Conservation (phyloP, 1,140 invertebrate genomes). For the Laupala kohalensis region DNA sequence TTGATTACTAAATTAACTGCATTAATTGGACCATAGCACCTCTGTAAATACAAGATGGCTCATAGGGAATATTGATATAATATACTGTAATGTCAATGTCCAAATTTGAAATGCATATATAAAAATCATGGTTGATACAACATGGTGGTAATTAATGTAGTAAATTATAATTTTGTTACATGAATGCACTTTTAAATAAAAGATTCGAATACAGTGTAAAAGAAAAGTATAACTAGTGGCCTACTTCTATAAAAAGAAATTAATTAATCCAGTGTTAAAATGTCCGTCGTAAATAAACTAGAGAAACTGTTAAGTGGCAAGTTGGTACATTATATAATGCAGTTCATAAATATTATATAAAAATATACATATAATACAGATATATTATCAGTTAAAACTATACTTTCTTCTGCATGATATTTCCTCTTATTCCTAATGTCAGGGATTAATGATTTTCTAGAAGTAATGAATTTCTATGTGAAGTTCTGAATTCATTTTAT, state of each 20-base stretch:
- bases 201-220: neutral
- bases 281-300: constrained; percentile 9
- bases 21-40: neutral
- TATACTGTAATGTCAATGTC: neutral
- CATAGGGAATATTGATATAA: neutral
- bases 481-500: constrained; percentile 5
- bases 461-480: constrained; percentile 5
- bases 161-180: neutral
- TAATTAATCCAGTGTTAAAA: constrained; percentile 12
- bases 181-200: neutral
- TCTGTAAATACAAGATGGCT: neutral
- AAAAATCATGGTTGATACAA: constrained; percentile 1
- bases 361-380: constrained; percentile 9
- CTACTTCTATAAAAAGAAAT: constrained; percentile 11
- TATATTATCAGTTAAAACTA: constrained; percentile 13
- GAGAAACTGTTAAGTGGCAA: constrained; percentile 10
- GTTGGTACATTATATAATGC: constrained; percentile 9
- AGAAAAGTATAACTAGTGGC: constrained; percentile 8
- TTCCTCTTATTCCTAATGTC: constrained; percentile 10
- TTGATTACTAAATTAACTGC: neutral
- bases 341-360: constrained; percentile 11
- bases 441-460: constrained; percentile 10
- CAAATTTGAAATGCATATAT: neutral
- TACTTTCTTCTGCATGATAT: constrained; percentile 12
- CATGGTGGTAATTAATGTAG: constrained; percentile 5